phyloP scores from a whole-genome alignment of 2,797 vertebrate species.

The Hyperoplus immaculatus region DNA sequence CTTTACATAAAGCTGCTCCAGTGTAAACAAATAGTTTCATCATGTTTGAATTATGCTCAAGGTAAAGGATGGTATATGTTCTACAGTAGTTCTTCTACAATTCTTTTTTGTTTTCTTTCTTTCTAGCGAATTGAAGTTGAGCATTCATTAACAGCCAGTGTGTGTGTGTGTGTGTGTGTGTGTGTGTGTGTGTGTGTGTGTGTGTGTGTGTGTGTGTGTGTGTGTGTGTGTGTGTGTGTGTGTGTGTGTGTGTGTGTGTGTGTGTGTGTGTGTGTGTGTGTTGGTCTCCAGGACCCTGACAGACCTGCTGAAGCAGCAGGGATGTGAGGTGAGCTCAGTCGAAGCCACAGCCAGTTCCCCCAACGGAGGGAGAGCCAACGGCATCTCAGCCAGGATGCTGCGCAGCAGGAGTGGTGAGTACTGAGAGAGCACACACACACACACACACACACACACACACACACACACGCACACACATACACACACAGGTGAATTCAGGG shows the following conservation, averaged over 20 bases:
- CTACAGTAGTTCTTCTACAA: no score
- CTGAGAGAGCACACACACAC: not conserved
- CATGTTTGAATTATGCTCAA: not conserved
- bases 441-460: not conserved
- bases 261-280: conserved; percentile 36
- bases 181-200: conserved; percentile 14
- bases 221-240: conserved; percentile 17
- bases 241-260: conserved; percentile 23
- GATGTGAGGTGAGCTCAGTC: conserved; percentile 77
- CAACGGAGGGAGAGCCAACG: conserved; percentile 81
- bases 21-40: not conserved
- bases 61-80: no score
- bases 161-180: conserved; percentile 24
- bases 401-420: conserved; percentile 90
- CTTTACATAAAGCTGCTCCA: conserved; percentile 1
- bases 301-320: conserved; percentile 94
- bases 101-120: not conserved
- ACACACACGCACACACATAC: not conserved
- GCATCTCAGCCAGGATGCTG: conserved; percentile 84
- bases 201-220: conserved; percentile 18
- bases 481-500: not conserved
- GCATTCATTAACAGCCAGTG: not conserved
- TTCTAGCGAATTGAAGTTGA: not conserved
- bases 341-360: conserved; percentile 79
- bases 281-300: conserved; percentile 89